Conservation (phyloP, 2,113 vertebrate genomes). For the Climacteris rufus region DNA sequence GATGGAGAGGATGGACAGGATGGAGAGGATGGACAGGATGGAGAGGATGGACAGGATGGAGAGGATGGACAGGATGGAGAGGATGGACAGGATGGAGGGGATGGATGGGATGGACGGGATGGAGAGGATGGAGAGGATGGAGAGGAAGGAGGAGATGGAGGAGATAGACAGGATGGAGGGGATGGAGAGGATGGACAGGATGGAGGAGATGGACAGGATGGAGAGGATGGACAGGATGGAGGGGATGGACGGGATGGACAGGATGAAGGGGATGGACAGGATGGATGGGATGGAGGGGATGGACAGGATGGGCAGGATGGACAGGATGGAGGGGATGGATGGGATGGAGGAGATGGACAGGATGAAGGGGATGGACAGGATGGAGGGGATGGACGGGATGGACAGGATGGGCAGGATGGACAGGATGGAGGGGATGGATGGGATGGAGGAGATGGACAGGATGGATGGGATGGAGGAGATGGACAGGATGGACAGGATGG, state of each 20-base stretch:
- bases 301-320: background rate
- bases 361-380: no score
- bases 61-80: no score
- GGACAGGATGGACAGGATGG: background rate
- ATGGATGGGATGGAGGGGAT: background rate
- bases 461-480: background rate
- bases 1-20: background rate
- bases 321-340: no score
- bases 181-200: background rate
- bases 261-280: background rate
- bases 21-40: no score
- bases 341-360: no score
- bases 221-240: background rate
- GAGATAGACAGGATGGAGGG: background rate
- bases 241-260: background rate
- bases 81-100: no score
- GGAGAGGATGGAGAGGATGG: no score
- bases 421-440: background rate
- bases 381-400: no score
- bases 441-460: background rate
- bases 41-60: no score
- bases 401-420: background rate
- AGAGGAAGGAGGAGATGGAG: no score
- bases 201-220: background rate
- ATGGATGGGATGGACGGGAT: no score